Evolutionary conservation across 2,888 invertebrate genomes (phyloP), one percentile per base, ranked within the genome.

Genomic region (Rhopalosiphum nymphaeae): DNA sequence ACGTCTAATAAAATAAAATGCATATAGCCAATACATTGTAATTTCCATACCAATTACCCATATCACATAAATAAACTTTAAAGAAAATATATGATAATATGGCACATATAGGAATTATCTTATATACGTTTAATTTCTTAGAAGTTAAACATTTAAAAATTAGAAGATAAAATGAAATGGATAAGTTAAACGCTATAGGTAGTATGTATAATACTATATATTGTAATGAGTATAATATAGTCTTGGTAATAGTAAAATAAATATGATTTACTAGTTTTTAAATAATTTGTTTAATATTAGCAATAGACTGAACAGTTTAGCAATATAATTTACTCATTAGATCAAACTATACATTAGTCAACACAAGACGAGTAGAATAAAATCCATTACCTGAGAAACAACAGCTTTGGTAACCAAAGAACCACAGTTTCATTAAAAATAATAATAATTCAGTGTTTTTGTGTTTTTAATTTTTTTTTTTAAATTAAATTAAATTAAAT

Each of bases 391-490:
- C 91, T 5, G 42, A 36, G 36, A 1, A 25, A 36, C 21, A 36
- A 36, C 9, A 36, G 16, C 67, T 84, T 84, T 53, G 61, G 42
- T 26, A 42, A 1, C 36, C 42, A 91, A 56, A 84, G 85, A 86
- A 0, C 44, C 29, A 56, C 13, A 56, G 56, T 57, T 57, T 44
- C 87, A 56, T 92, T 57, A 92, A 87, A 87, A 92, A 92, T 92
- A 87, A 67, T 53, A 92, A 87, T 87, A 87, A 87, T 67, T 92
- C 67, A 86, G 29, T 91, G 91, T 86, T 61, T 25, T 4, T 25
- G 46, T 16, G 56, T 56, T 46, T 46, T 57, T 44, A 25, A 21
- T 29, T 61, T 49, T 92, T 84, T 49, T 87, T 87, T 61, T 61
- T 49, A 78, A 36, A 86, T 92, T 92, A 87, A 61, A 61, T 87